These are phyloP conservation scores for Subanguina moxae DNA, from an alignment of 1,140 invertebrate species.

Conservation along the genomic window DNA sequence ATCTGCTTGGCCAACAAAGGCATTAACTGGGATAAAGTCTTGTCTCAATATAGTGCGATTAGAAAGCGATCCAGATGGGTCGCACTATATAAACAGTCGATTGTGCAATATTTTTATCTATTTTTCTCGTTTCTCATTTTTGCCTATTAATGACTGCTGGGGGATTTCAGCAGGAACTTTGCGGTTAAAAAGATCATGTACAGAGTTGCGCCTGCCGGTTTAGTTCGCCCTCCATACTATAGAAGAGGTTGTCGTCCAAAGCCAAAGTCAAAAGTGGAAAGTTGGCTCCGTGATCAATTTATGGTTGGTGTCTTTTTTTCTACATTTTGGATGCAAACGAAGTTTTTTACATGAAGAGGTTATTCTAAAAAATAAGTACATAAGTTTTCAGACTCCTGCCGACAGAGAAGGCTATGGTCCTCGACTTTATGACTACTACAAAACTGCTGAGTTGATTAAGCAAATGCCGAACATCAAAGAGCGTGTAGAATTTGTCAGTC, in stretches of 20 bases:
- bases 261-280: background rate
- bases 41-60: too few relatives aligned
- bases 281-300: background rate
- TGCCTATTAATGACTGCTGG: too few relatives aligned
- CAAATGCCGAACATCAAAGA: constrained; percentile 50
- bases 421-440: constrained; percentile 53
- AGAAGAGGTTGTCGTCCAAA: background rate
- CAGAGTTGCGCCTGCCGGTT: background rate
- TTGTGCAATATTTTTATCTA: too few relatives aligned
- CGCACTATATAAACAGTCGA: too few relatives aligned
- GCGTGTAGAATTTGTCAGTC: constrained; percentile 56
- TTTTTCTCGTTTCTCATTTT: too few relatives aligned
- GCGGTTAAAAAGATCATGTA: background rate
- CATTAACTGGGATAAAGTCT: too few relatives aligned
- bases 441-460: constrained; percentile 45
- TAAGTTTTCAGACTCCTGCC: constrained; percentile 10
- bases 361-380: background rate
- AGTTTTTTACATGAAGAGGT: background rate
- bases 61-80: too few relatives aligned
- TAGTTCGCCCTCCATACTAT: constrained; percentile 1
- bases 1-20: too few relatives aligned
- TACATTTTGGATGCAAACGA: background rate
- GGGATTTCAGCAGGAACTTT: too few relatives aligned
- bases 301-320: background rate
- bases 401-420: constrained; percentile 8